These are phyloP conservation scores for Atherix ibis DNA, from an alignment of 2,888 invertebrate genomes.

Conservation along the genomic window DNA sequence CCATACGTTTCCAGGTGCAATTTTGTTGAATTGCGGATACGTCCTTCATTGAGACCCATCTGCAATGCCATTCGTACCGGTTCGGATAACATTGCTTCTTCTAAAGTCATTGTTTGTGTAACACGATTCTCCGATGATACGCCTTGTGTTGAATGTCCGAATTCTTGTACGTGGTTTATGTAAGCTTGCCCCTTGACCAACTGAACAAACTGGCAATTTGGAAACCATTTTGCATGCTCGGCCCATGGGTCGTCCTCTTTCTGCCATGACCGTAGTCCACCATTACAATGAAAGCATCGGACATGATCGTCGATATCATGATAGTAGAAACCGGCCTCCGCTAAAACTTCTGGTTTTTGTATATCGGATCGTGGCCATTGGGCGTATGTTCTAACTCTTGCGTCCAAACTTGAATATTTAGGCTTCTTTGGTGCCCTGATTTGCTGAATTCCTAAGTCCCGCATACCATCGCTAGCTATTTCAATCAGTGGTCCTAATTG, in stretches of 20 bases:
- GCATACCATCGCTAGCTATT: conserved; percentile 33
- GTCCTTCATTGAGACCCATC: conserved; percentile 42
- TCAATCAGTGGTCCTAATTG: conserved; percentile 32
- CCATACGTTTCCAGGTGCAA: conserved; percentile 42
- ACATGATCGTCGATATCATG: conserved; percentile 53
- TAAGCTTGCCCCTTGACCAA: conserved; percentile 69
- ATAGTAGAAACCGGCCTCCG: conserved; percentile 83
- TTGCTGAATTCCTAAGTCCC: conserved; percentile 38
- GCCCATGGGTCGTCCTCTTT: conserved; percentile 80
- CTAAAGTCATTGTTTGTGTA: conserved; percentile 18
- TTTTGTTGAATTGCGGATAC: conserved; percentile 41
- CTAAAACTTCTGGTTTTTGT: conserved; percentile 60
- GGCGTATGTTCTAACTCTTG: conserved; percentile 52
- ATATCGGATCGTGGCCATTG: conserved; percentile 61
- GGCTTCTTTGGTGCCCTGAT: conserved; percentile 45
- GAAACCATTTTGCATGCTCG: conserved; percentile 90
- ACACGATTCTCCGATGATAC: conserved; percentile 6
- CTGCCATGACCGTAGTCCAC: conserved; percentile 82
- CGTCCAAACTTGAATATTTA: conserved; percentile 49
- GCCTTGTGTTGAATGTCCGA: too few species aligned
- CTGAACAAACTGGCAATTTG: conserved; percentile 68
- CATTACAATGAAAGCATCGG: conserved; percentile 89
- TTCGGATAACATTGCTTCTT: conserved; percentile 32
- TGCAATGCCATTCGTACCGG: conserved; percentile 39
- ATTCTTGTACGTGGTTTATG: conserved; percentile 40